These are phyloP conservation scores for Drosophila algonquin DNA, from an alignment of 2,888 invertebrate genomes.

Conservation along the genomic window DNA sequence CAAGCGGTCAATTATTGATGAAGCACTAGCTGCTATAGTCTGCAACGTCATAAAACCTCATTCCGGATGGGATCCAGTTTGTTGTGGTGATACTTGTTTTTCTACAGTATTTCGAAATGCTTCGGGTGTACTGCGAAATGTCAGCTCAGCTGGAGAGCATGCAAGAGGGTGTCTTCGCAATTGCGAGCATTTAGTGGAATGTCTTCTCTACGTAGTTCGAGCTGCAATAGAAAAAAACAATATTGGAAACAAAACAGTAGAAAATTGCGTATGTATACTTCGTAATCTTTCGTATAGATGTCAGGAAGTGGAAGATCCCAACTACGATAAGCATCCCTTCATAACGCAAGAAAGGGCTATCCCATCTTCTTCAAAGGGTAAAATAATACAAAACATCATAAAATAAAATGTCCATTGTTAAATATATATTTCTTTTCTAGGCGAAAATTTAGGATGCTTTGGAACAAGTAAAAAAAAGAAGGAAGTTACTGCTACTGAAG, in stretches of 20 bases:
- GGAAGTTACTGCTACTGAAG: slow-evolving; percentile 85
- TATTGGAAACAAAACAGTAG: slow-evolving; percentile 99
- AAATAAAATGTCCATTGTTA: not conserved
- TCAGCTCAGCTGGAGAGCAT: slow-evolving; percentile 98
- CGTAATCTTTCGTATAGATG: slow-evolving; percentile 98
- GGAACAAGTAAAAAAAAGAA: slow-evolving; percentile 98
- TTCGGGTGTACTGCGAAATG: slow-evolving; percentile 97
- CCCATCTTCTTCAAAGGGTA: slow-evolving; percentile 81
- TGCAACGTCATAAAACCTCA: slow-evolving; percentile 97
- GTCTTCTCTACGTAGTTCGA: slow-evolving; percentile 95
- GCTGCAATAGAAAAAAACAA: slow-evolving; percentile 96
- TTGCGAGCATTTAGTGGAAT: slow-evolving; percentile 96
- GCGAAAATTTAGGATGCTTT: slow-evolving; percentile 97
- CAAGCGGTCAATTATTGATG: slow-evolving; percentile 97
- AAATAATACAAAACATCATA: not conserved
- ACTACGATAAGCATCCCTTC: slow-evolving; percentile 95
- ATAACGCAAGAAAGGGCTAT: slow-evolving; percentile 69
- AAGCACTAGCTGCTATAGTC: slow-evolving; percentile 95
- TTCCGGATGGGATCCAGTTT: slow-evolving; percentile 95
- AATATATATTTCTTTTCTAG: slow-evolving; percentile 83
- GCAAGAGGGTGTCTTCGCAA: slow-evolving; percentile 96
- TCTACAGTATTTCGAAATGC: slow-evolving; percentile 99
- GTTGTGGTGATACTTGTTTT: slow-evolving; percentile 96
- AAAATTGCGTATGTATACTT: slow-evolving; percentile 99
- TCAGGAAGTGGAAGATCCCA: slow-evolving; percentile 99